Evolutionary conservation across 2,113 vertebrate genomes (phyloP).

Genomic region (Entelurus aequoreus): DNA sequence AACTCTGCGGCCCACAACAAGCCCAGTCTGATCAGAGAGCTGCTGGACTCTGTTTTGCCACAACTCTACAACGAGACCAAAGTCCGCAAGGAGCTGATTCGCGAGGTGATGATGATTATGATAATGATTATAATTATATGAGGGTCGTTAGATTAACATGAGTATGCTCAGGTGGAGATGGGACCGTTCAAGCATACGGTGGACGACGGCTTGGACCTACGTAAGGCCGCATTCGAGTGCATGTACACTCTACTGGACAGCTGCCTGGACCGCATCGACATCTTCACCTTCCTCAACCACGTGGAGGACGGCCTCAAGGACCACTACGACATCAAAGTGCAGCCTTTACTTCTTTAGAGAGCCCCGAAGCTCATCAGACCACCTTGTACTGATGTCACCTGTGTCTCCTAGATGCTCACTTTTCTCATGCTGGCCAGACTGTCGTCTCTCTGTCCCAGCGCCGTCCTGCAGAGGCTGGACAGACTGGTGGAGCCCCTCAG

Average conservation of each 20-base stretch:
- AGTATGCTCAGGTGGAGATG: slow-evolving; percentile 88
- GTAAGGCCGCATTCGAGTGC: slow-evolving; percentile 98
- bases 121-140: too few relatives aligned
- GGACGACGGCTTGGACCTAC: slow-evolving; percentile 91
- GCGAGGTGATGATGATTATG: slow-evolving; percentile 77
- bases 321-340: slow-evolving; percentile 98
- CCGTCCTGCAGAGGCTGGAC: slow-evolving; percentile 94
- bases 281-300: slow-evolving; percentile 98
- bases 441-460: slow-evolving; percentile 93
- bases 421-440: slow-evolving; percentile 97
- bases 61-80: slow-evolving; percentile 98
- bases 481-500: slow-evolving; percentile 92
- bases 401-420: slow-evolving; percentile 84
- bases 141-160: not conserved
- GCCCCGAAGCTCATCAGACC: not conserved
- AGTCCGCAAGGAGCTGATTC: slow-evolving; percentile 95
- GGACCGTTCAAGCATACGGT: slow-evolving; percentile 98
- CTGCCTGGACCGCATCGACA: slow-evolving; percentile 95
- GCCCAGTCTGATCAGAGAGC: slow-evolving; percentile 93
- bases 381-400: not conserved
- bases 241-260: slow-evolving; percentile 99
- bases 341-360: too few relatives aligned
- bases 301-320: slow-evolving; percentile 98
- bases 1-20: slow-evolving; percentile 98
- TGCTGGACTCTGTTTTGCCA: slow-evolving; percentile 93